Evolutionary conservation across 2,888 invertebrate genomes (phyloP).

Genomic region (Empis livida): DNA sequence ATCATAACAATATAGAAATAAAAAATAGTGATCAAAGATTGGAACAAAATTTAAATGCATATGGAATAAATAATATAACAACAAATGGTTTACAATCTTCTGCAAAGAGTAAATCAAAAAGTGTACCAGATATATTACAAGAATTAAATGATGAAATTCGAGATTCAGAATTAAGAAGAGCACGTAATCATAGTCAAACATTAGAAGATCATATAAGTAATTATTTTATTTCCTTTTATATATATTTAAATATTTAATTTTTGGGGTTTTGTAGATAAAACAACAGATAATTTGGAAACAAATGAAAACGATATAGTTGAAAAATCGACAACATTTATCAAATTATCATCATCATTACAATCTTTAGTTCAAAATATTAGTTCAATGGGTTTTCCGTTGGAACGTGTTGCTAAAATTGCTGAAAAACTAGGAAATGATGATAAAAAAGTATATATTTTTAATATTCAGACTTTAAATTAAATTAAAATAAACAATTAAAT

Average conservation of each 20-base stretch:
- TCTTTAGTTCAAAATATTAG: conserved; percentile 59
- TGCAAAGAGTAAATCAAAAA: conserved; percentile 41
- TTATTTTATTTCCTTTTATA: too few relatives aligned
- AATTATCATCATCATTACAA: conserved; percentile 43
- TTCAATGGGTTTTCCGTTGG: conserved; percentile 78
- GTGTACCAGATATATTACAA: conserved; percentile 63
- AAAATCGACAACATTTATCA: conserved; percentile 15
- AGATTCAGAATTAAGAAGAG: conserved; percentile 39
- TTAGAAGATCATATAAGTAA: conserved; percentile 16
- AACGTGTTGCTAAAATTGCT: conserved; percentile 69
- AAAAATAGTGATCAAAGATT: too few relatives aligned
- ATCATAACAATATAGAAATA: too few relatives aligned
- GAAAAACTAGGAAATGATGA: conserved; percentile 65
- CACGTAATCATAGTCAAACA: conserved; percentile 42
- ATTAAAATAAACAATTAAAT: too few relatives aligned
- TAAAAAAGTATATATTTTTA: conserved; percentile 53
- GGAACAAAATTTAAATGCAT: too few relatives aligned
- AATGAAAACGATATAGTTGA: background rate
- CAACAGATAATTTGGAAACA: too few relatives aligned
- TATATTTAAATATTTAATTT: background rate
- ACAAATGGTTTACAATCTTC: conserved; percentile 21
- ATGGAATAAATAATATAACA: background rate
- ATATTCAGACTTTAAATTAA: background rate
- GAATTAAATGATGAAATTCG: conserved; percentile 56
- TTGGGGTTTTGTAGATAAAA: too few relatives aligned